Base-by-base conservation (phyloP, 1,140 invertebrate species). In the Lordiphosa collinella region DNA sequence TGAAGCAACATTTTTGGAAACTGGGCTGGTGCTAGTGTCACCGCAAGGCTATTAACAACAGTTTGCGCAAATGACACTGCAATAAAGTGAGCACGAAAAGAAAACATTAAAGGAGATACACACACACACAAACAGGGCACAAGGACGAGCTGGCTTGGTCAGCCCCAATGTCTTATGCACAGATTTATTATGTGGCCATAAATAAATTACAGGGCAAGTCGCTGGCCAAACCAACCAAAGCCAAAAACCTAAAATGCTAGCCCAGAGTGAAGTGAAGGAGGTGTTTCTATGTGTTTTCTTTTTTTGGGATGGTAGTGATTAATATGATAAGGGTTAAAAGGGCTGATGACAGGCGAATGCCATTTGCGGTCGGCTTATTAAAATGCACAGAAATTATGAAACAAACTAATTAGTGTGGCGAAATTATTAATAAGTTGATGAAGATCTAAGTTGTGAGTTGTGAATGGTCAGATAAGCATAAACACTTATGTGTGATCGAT, bases 151-250 rank as follows among this genome's bases (percentile, higher is more conserved):
- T 9, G 5, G 4, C 25, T 44, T 43, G 41, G 34, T 36, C 65
- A 50, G 48, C 46, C 54, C 22, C 11, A 76, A 84, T 82, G 78
- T 82, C 71, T 82, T 82, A 72, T 76, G 76, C 72, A 67, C 72
- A 82, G 76, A 82, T 82, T 82, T 84, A 82, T 82, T 82, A 76
- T 82, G 78, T 82, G 76, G 76, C 76, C 67, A 82, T 82, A 84
- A 84, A 82, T 82, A 82, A 82, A 84, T 84, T 84, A 82, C 72
- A 72, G 67, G 56, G 52, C 67, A 55, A 82, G 16, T 22, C 35
- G 16, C 34, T 32, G 16, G 32, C 37, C 11, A 32, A 14, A 47
- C 34, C 16, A 14, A 12, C 36, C 14, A 37, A 34, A 31, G 34
- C 18, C 18, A 53, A 44, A 35, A 25, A 38, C 25, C 44, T 46